Percentiles rank a stretch among this genome's conserved stretches.
phyloP scores from a whole-genome alignment of 1,140 invertebrate species.

The Ditylenchus dipsaci region DNA sequence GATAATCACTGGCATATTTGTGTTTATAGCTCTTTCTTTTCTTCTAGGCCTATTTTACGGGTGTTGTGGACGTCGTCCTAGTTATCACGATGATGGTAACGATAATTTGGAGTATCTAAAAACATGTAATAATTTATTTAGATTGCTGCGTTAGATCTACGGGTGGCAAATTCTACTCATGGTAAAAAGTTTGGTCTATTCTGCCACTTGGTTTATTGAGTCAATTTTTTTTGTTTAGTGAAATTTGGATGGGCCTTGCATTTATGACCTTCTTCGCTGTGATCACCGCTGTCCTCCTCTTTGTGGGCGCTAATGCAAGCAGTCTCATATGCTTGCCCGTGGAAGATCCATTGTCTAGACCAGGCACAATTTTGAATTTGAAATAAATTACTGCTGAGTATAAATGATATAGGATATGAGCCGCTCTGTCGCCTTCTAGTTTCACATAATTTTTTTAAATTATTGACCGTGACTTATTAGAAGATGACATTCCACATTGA shows the following conservation, averaged over 20 bases:
- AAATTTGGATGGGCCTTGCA: constrained; percentile 48
- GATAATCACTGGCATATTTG: constrained; percentile 50
- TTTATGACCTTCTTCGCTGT: constrained; percentile 44
- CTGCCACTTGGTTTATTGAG: not conserved
- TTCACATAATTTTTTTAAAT: too few species aligned
- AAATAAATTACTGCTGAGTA: too few species aligned
- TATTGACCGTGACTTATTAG: too few species aligned
- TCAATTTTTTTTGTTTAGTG: constrained; percentile 50
- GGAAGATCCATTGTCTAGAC: constrained; percentile 46
- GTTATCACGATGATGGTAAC: constrained; percentile 48
- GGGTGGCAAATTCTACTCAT: constrained; percentile 49
- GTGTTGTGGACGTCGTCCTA: constrained; percentile 52
- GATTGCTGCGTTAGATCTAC: constrained; percentile 56
- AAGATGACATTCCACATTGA: too few species aligned
- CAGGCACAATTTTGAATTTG: constrained; percentile 38
- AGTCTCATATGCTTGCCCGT: constrained; percentile 53
- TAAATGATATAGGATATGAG: too few species aligned
- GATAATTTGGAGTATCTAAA: constrained; percentile 30
- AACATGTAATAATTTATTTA: too few species aligned
- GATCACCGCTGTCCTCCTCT: constrained; percentile 39
- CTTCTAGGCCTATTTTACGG: constrained; percentile 55
- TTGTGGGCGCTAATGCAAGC: constrained; percentile 46
- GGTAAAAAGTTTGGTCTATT: constrained; percentile 34
- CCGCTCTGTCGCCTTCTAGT: too few species aligned
- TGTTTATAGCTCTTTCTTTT: constrained; percentile 49